Evolutionary conservation across 2,113 vertebrate genomes (phyloP).

Genomic region (Poeciliopsis turrubarensis): DNA sequence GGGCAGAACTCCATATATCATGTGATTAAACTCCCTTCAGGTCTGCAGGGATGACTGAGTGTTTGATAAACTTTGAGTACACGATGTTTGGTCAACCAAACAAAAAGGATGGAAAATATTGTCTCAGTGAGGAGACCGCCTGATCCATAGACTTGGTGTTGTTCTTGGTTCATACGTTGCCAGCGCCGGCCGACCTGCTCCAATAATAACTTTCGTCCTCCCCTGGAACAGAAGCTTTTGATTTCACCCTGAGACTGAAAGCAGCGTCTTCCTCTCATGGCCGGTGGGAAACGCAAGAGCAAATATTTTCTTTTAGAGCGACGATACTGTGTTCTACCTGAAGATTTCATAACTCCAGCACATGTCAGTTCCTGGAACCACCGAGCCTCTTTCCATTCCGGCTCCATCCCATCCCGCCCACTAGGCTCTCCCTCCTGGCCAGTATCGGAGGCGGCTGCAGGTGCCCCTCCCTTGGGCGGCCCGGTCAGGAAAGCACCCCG

Average conservation of each 20-base stretch:
- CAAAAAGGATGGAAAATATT: slow-evolving; percentile 79
- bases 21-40: slow-evolving; percentile 62
- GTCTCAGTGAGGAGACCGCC: slow-evolving; percentile 68
- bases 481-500: slow-evolving; percentile 82
- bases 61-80: slow-evolving; percentile 80
- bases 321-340: slow-evolving; percentile 74
- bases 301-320: slow-evolving; percentile 60
- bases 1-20: slow-evolving; percentile 64
- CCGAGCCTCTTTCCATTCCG: slow-evolving; percentile 78
- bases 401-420: slow-evolving; percentile 43
- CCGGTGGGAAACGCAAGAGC: slow-evolving; percentile 35
- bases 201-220: slow-evolving; percentile 75
- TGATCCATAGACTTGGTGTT: slow-evolving; percentile 73
- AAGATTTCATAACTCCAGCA: slow-evolving; percentile 76
- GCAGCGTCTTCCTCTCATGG: slow-evolving; percentile 30
- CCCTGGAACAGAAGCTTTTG: slow-evolving; percentile 50
- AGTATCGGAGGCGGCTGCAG: slow-evolving; percentile 80
- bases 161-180: slow-evolving; percentile 69
- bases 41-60: slow-evolving; percentile 76
- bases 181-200: slow-evolving; percentile 53
- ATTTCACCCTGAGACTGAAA: slow-evolving; percentile 54
- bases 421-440: slow-evolving; percentile 57
- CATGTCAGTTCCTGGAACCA: slow-evolving; percentile 79
- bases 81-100: slow-evolving; percentile 69
- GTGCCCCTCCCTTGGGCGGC: slow-evolving; percentile 85